phyloP scores from a whole-genome alignment of 2,113 vertebrate genomes.

The Gadus macrocephalus region DNA sequence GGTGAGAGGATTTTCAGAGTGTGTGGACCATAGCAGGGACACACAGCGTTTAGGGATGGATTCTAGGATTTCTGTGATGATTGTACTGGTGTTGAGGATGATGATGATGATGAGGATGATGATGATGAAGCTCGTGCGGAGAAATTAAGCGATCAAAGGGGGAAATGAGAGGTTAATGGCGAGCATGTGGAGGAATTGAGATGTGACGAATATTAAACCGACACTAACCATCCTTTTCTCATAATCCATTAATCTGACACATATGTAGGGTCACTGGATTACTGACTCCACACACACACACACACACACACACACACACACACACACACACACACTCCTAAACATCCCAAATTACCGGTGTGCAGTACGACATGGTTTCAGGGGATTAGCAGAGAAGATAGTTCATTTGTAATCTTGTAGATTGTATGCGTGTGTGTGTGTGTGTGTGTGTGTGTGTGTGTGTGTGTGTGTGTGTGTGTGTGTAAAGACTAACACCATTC shows the following conservation, averaged over 20 bases:
- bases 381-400: neutral
- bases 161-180: neutral
- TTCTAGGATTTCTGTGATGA: too few relatives aligned
- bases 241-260: constrained; percentile 43
- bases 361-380: neutral
- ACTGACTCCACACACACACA: neutral
- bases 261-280: constrained; percentile 42
- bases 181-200: neutral
- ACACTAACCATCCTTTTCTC: constrained; percentile 9
- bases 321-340: neutral
- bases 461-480: constrained; percentile 1
- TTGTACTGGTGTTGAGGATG: too few relatives aligned
- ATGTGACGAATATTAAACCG: constrained; percentile 10
- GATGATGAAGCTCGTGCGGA: too few relatives aligned
- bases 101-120: too few relatives aligned
- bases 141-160: too few relatives aligned
- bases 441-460: constrained; percentile 2
- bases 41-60: too few relatives aligned
- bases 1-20: too few relatives aligned
- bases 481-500: constrained; percentile 24
- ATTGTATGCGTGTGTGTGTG: neutral
- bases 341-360: constrained; percentile 1
- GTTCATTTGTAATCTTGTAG: neutral
- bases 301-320: too few relatives aligned
- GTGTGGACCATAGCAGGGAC: too few relatives aligned